These are phyloP conservation scores for Solea senegalensis DNA, from an alignment of 2,113 vertebrate species.

Conservation along the genomic window DNA sequence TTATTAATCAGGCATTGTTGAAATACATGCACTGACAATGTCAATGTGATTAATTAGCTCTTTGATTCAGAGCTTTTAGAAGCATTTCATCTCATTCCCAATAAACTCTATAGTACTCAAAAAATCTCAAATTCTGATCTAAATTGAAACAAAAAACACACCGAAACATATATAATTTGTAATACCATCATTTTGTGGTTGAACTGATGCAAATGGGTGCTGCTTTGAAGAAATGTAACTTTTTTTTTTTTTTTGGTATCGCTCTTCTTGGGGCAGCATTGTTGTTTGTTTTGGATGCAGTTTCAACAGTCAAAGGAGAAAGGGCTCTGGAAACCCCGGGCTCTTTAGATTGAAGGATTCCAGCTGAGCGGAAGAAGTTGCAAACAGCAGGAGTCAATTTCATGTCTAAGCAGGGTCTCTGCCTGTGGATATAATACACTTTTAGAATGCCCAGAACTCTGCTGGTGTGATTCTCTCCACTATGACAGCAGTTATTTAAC, in stretches of 20 bases:
- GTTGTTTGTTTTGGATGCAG: conserved; percentile 54
- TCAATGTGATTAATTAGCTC: conserved; percentile 10
- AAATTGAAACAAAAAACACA: conserved; percentile 14
- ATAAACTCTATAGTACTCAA: not conserved
- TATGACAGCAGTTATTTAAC: conserved; percentile 16
- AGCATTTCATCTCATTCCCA: not conserved
- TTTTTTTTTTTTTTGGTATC: conserved; percentile 38
- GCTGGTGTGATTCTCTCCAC: conserved; percentile 48
- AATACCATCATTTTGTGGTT: conserved; percentile 23
- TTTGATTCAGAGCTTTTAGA: conserved; percentile 24
- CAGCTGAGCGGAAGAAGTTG: conserved; percentile 70
- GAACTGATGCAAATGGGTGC: conserved; percentile 41
- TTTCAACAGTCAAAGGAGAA: conserved; percentile 35
- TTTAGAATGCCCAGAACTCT: conserved; percentile 57
- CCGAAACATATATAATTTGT: not conserved
- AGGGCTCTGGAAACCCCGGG: conserved; percentile 59
- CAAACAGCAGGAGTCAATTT: conserved; percentile 72
- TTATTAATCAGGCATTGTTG: conserved; percentile 9
- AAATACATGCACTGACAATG: conserved; percentile 10
- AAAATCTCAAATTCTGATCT: not conserved
- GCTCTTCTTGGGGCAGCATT: conserved; percentile 15
- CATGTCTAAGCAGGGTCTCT: conserved; percentile 68
- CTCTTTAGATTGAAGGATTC: conserved; percentile 68
- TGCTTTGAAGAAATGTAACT: conserved; percentile 35
- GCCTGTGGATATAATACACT: conserved; percentile 66